Base-by-base conservation (phyloP, 2,113 vertebrate species). In the Odocoileus virginianus region DNA sequence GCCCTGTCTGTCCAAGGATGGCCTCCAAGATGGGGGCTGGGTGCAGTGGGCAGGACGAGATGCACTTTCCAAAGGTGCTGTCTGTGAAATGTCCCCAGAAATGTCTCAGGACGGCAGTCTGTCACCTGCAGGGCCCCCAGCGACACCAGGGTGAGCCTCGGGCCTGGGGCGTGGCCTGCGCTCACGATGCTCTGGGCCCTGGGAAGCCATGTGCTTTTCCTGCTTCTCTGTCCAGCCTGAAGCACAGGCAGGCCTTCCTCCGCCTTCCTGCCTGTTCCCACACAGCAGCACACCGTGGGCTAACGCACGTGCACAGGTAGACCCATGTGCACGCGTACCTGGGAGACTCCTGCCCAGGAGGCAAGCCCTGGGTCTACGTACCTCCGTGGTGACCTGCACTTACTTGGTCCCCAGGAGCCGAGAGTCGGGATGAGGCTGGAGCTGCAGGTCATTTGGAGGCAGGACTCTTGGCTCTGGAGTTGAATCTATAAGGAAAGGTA, bases 261-360 rank as follows among this genome's bases (percentile, higher is more conserved):
- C 25, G 33, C 27, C 47, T 16, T 33, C 47, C 47, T 14, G 47
- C 12, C 47, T 50, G 47, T 23, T 23, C 15, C 33, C 21, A 13
- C 81, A 6, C 2, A 33, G n/a, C 28, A 40, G 4, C 45, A 61
- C 3, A 54, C 45, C 2, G 0, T 21, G n/a, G n/a, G n/a, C 2
- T 71, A 17, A 36, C 0, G 9, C 17, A 11, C 1, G 11, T 13
- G 47, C 11, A 47, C 11, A 47, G 11, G 47, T 11, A 12, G 7
- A 2, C 47, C 47, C 47, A 47, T 12, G 47, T 12, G 11, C 47
- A 12, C 8, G 47, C 0, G 11, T 47, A 9, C 17, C 25, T 13
- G 43, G 58, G 36, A 36, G 6, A 28, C 40, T 58, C 25, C 13
- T 0, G 0, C 13, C 13, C 40, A 21, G 0, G 0, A 58, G 40